phyloP scores from a whole-genome alignment of 2,888 invertebrate species.

The Fabriciana adippe region DNA sequence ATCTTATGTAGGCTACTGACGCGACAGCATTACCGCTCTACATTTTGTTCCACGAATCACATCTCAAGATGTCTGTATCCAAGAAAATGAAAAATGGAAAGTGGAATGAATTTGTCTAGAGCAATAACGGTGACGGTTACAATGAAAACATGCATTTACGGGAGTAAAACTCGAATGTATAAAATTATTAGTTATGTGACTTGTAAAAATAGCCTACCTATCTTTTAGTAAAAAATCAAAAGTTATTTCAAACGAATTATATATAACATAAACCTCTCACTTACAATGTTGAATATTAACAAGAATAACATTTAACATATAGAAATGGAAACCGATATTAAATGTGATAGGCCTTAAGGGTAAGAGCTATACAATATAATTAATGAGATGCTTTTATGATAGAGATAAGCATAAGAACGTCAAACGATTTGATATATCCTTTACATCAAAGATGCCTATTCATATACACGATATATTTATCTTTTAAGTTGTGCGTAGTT shows the following conservation, averaged over 20 bases:
- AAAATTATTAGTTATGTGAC: constrained; percentile 58
- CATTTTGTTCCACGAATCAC: constrained; percentile 69
- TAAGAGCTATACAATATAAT: constrained; percentile 35
- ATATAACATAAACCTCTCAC: too few relatives aligned
- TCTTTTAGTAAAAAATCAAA: not conserved
- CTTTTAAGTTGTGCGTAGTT: constrained; percentile 25
- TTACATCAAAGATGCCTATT: constrained; percentile 13
- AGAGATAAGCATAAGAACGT: constrained; percentile 2
- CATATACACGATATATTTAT: constrained; percentile 5
- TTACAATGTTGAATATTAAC: not conserved
- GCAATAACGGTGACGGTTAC: constrained; percentile 62
- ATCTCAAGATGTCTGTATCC: constrained; percentile 60
- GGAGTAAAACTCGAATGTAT: constrained; percentile 58
- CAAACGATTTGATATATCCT: constrained; percentile 19
- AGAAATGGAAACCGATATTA: not conserved
- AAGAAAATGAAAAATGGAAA: constrained; percentile 80
- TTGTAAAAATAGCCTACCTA: not conserved
- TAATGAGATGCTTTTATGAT: constrained; percentile 21
- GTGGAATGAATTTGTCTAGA: constrained; percentile 77
- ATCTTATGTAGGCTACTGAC: constrained; percentile 64
- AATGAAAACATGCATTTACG: constrained; percentile 55
- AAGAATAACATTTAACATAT: not conserved
- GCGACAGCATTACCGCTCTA: constrained; percentile 60
- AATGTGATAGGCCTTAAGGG: constrained; percentile 26
- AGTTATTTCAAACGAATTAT: too few relatives aligned